Conservation (phyloP, 2,113 vertebrate species). For the Hippocampus mohnikei region DNA sequence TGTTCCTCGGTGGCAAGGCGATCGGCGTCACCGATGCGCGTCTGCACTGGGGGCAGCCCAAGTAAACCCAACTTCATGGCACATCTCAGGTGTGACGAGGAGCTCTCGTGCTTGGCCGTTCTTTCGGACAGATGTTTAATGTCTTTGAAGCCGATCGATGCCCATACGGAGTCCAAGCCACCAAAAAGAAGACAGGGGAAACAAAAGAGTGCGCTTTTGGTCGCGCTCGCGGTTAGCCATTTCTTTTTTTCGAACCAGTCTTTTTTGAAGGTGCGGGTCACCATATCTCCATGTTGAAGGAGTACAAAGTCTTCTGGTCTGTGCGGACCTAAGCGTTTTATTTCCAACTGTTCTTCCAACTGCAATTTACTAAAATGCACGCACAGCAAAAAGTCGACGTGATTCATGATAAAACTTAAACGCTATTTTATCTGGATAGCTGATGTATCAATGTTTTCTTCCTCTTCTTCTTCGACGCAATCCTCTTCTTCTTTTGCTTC, state of each 20-base stretch:
- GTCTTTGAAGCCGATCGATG: constrained; percentile 3
- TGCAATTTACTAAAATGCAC: background rate
- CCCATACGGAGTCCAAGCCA: background rate
- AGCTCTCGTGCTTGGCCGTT: constrained; percentile 6
- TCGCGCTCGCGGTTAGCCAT: constrained; percentile 2
- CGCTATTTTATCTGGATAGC: background rate
- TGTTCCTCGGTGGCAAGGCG: background rate
- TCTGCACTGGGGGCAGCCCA: background rate
- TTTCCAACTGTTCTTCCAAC: constrained; percentile 1
- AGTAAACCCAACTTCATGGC: constrained; percentile 9
- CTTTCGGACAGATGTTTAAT: constrained; percentile 4
- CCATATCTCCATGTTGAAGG: background rate
- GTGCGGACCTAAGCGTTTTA: constrained; percentile 9
- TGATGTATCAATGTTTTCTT: background rate
- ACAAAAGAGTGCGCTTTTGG: constrained; percentile 5
- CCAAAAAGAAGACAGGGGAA: constrained; percentile 6
- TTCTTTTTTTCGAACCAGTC: constrained; percentile 10
- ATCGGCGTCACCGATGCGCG: background rate
- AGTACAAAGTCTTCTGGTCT: constrained; percentile 12
- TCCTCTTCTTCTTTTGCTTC: background rate
- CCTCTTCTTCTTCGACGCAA: too few species aligned
- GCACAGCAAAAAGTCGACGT: constrained; percentile 2
- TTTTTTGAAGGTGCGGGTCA: constrained; percentile 9
- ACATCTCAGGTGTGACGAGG: constrained; percentile 6
- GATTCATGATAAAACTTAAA: background rate